Evolutionary conservation across 2,888 invertebrate genomes (phyloP), one percentile per base, ranked within the genome.

Genomic region (Trissolcus brochymenae): DNA sequence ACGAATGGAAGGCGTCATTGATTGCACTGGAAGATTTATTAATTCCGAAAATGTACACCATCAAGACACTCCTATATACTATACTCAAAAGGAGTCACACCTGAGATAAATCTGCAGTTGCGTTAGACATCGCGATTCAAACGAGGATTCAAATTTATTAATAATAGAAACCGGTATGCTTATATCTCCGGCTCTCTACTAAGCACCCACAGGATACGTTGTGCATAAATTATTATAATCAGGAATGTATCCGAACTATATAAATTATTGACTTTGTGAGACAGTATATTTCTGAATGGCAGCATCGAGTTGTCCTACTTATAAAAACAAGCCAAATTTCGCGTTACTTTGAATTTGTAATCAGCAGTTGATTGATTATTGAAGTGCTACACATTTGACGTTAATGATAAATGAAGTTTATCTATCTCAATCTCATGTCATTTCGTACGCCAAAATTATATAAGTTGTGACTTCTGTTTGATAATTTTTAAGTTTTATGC

Each of bases 171-270:
- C 85, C 85, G 84, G 87, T 85, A 85, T 80, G 21, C 76, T 75
- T 79, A 54, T 78, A 73, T 79, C 79, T 80, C 76, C 66, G 64
- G 53, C 49, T 74, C 73, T 64, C 77, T 72, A 60, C 66, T 72
- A 74, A 77, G 74, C 79, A 76, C 72, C 76, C 75, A 73, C 72
- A 70, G 75, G 54, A 78, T 76, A 59, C 79, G 77, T 65, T 81
- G 77, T 76, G 84, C 83, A 86, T 87, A 87, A 85, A 86, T 87
- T 87, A 86, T 82, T 83, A 83, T 83, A 85, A 86, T 86, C 84
- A 82, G 82, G 82, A 80, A 84, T 84, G 80, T 81, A 84, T 84
- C 81, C 81, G 82, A 84, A 83, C 81, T 82, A 81, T 81, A 85
- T 86, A 83, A 86, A 86, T 85, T 84, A 85, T 84, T 81, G 80